These are phyloP conservation scores for Melierax canorus DNA, from an alignment of 2,113 vertebrate species.

Conservation along the genomic window DNA sequence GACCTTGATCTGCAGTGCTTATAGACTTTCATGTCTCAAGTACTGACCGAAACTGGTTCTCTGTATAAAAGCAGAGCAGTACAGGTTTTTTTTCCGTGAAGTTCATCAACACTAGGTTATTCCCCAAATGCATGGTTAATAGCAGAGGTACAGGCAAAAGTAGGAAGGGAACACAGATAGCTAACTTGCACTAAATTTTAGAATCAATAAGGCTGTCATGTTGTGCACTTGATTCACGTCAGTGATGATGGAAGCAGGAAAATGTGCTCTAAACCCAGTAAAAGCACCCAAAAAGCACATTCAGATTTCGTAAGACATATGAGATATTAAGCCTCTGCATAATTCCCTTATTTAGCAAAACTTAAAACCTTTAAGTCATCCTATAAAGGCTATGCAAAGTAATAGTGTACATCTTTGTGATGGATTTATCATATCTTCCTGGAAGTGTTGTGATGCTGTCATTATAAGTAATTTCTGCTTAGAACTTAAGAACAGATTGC, in stretches of 20 bases:
- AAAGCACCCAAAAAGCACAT: not conserved
- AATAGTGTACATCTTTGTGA: not conserved
- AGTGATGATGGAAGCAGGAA: not conserved
- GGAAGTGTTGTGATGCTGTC: not conserved
- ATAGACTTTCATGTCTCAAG: not conserved
- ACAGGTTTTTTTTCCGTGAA: not conserved
- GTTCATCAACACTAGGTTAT: not conserved
- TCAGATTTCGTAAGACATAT: fast-evolving
- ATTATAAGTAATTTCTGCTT: not conserved
- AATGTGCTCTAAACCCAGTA: not conserved
- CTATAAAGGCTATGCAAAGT: not conserved
- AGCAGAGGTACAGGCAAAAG: not conserved
- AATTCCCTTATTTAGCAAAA: not conserved
- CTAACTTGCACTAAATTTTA: not conserved
- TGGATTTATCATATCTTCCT: not conserved
- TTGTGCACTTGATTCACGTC: not conserved
- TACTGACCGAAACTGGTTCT: not conserved
- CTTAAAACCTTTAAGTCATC: not conserved
- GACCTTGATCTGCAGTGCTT: not conserved
- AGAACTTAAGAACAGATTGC: not conserved
- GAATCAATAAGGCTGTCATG: not conserved
- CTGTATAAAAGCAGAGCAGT: not conserved
- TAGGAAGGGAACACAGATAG: not conserved
- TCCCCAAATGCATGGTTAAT: not conserved
- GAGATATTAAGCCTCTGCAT: not conserved